phyloP scores from a whole-genome alignment of 1,140 invertebrate species.

The Charaxes varanes region DNA sequence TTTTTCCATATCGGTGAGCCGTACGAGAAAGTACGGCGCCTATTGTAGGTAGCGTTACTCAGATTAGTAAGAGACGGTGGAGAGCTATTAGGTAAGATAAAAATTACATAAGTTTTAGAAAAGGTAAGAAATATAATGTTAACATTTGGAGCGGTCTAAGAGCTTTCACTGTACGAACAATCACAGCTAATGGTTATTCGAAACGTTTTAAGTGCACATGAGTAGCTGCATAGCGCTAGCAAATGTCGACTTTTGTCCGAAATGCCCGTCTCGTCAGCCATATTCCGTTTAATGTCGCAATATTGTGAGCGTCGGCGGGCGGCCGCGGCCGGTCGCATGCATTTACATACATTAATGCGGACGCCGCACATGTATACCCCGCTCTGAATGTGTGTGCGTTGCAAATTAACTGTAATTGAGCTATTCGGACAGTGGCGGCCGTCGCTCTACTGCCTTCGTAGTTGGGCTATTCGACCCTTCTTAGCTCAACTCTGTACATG shows the following conservation, averaged over 20 bases:
- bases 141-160: too few relatives aligned
- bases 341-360: slow-evolving; percentile 72
- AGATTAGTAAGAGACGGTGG: background rate
- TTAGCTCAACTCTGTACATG: slow-evolving; percentile 13
- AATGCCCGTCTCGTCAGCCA: slow-evolving; percentile 64
- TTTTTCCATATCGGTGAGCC: too few relatives aligned
- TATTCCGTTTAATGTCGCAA: slow-evolving; percentile 69
- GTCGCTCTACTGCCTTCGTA: slow-evolving; percentile 42
- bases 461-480: slow-evolving; percentile 17
- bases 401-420: slow-evolving; percentile 73
- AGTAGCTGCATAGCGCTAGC: slow-evolving; percentile 55
- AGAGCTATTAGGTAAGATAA: too few relatives aligned
- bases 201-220: slow-evolving; percentile 54
- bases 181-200: slow-evolving; percentile 31
- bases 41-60: background rate
- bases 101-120: too few relatives aligned
- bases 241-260: slow-evolving; percentile 65
- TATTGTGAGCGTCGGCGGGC: slow-evolving; percentile 62
- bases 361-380: slow-evolving; percentile 61
- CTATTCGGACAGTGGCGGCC: slow-evolving; percentile 60
- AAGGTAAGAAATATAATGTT: slow-evolving; percentile 4
- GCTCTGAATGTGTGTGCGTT: slow-evolving; percentile 62
- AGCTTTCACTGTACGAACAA: slow-evolving; percentile 15
- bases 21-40: too few relatives aligned
- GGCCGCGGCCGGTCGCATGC: slow-evolving; percentile 63